Evolutionary conservation across 2,113 vertebrate genomes (phyloP), one percentile per base, ranked within the genome.

Genomic region (Cheilinus undulatus): DNA sequence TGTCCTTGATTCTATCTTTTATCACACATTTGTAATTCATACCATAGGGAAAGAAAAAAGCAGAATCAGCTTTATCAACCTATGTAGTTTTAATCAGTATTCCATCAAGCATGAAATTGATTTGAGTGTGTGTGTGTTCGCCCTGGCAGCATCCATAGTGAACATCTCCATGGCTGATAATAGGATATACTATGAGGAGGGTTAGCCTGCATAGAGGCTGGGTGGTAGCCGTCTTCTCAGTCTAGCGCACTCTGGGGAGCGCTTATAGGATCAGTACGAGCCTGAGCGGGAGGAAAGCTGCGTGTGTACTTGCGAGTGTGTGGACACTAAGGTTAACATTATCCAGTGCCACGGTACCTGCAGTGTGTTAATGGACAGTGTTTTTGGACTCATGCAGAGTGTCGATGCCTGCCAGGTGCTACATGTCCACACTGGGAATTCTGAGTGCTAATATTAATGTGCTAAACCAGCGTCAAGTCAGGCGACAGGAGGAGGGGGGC

Each of bases 331-430:
- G 50, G 76, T 75, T 82, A 53, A 68, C 72, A 42, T 64, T 30
- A 36, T 64, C 70, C 73, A 49, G 52, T 69, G 77, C 69, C 57
- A 24, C 30, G 51, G 49, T 71, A 76, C 86, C 83, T 77, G 88
- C 84, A 54, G 63, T 36, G 81, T 7, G 50, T 66, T 84, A 89
- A 90, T 84, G 69, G 73, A 64, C 52, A 45, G 19, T 61, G 67
- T 75, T 74, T 56, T 76, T 38, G 65, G 76, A 81, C 73, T 82
- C 83, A 79, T 27, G 34, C 80, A 24, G 72, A 58, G 78, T 17
- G 23, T 45, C 19, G 17, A 48, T n/a, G 61, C 67, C 82, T 86
- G 78, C 76, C 88, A 92, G 89, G 89, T 89, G 86, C 60, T 87
- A 51, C 79, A 74, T 66, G 84, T 89, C 84, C 70, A 77, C 78